These are phyloP conservation scores for Eudemis profundana DNA, from an alignment of 2,888 invertebrate species.

Conservation along the genomic window DNA sequence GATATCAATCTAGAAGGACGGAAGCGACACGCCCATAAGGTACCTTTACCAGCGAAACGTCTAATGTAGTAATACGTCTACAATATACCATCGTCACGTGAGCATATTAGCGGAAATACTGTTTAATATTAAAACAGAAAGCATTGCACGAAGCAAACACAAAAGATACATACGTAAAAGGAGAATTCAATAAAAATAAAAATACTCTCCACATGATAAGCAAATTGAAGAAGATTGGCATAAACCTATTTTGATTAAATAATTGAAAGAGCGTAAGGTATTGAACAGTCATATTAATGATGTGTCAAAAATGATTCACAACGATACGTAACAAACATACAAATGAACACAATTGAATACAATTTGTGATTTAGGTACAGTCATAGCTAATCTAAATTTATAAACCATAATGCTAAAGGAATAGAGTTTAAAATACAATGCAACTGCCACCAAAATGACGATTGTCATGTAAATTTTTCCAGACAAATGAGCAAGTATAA, in stretches of 20 bases:
- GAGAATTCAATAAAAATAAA: neutral
- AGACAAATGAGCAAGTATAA: constrained; percentile 42
- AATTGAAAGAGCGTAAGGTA: neutral
- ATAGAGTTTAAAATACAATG: constrained; percentile 19
- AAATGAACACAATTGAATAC: constrained; percentile 42
- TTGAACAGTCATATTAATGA: constrained; percentile 29
- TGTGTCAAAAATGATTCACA: constrained; percentile 40
- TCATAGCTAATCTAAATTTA: neutral
- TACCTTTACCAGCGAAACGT: too few relatives aligned
- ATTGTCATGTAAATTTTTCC: constrained; percentile 47
- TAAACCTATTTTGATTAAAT: constrained; percentile 6
- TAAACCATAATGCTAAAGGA: neutral
- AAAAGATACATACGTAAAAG: too few relatives aligned
- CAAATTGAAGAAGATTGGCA: constrained; percentile 2
- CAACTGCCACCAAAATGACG: neutral
- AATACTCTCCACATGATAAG: neutral
- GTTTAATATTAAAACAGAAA: too few relatives aligned
- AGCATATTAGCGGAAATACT: too few relatives aligned
- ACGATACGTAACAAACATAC: constrained; percentile 36
- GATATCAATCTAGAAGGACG: too few relatives aligned
- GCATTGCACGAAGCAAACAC: too few relatives aligned
- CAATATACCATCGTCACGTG: too few relatives aligned
- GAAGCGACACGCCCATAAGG: too few relatives aligned
- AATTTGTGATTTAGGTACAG: constrained; percentile 16
- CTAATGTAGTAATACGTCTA: too few relatives aligned